Base-by-base conservation (phyloP, 1,140 invertebrate genomes). In the Ditylenchus dipsaci region DNA sequence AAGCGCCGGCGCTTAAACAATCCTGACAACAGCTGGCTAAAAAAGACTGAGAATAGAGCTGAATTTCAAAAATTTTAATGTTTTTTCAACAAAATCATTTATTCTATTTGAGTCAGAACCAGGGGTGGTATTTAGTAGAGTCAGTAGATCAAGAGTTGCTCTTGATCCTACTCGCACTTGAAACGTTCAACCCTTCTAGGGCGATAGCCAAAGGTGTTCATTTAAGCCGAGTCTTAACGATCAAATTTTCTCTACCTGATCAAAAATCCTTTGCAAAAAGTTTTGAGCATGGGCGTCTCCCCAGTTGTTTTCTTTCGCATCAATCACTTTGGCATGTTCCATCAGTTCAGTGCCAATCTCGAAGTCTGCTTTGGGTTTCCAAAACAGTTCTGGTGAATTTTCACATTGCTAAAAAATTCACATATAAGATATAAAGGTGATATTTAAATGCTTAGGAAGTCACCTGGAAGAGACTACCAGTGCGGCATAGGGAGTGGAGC, bases 271-370 rank as follows among this genome's bases (percentile, higher is more conserved):
- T 19, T 75, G 62, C 91, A 69, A 89, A 88, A 0, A 86, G 86
- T 76, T 86, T n/a, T 68, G 57, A 11, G 66, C 73, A 21, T 78
- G 69, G 26, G 74, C 71, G 57, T 79, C 89, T 17, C 93, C 92
- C 69, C 97, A 87, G 90, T 92, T 98, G 81, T 98, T 98, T 76
- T 88, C 90, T 3, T 91, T 91, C 70, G 91, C 94, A 82, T 96
- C 91, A 9, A 98, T 90, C n/a, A 88, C 86, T 84, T 91, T 90
- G 74, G 91, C 93, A 79, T 95, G 94, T 82, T 96, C 93, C 76
- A 91, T 89, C 1, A 97, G 85, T 80, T 97, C 94, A 0, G 92
- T 94, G 0, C 92, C 93, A 58, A 99, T 90, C 86, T 98, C 95
- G 82, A 91, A 97, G 64, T 87, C 88, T 17, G 92, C 92, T 60